Base-by-base conservation (phyloP, 1,140 invertebrate genomes). In the Grapholita molesta region DNA sequence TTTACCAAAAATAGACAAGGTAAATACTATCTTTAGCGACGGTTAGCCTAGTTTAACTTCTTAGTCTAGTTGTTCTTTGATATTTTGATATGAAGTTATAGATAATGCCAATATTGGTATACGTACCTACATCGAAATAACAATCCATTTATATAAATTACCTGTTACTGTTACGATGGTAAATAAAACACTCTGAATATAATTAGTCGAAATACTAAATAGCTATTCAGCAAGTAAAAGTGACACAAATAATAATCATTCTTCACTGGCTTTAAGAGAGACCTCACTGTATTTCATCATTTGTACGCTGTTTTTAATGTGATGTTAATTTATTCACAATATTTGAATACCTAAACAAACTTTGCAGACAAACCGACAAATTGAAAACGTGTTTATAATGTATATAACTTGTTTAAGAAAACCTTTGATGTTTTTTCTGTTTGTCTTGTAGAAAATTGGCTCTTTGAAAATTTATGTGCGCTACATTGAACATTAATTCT, bases 371-470 rank as follows among this genome's bases (percentile, higher is more conserved):
- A 61, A 61, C 55, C 55, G 25, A 61, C 55, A 28, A 28, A 61
- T 61, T 28, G 53, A 61, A 61, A 61, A 30, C 24, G 25, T 28
- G n/a, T 61, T 61, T 55, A 55, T 55, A 61, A 61, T 61, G 25
- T 61, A 61, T 28, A 61, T 8, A 61, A 11, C 25, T 61, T 25
- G 7, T 21, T 48, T 48, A 21, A 15, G 42, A 48, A 61, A n/a
- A 32, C 55, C 55, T 61, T 61, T 61, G 55, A 61, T 61, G 55
- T 61, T 61, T 61, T 48, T 61, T 30, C n/a, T 61, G 25, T 61
- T 61, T 61, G n/a, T 61, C 55, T 61, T 30, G 55, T 61, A 28
- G 15, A 25, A 61, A 61, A 61, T 61, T 61, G 55, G 24, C 11
- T 25, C 24, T 28, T 55, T 55, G 53, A 15, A 61, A 61, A 61